phyloP scores from a whole-genome alignment of 2,888 invertebrate genomes.

The Busseola fusca region DNA sequence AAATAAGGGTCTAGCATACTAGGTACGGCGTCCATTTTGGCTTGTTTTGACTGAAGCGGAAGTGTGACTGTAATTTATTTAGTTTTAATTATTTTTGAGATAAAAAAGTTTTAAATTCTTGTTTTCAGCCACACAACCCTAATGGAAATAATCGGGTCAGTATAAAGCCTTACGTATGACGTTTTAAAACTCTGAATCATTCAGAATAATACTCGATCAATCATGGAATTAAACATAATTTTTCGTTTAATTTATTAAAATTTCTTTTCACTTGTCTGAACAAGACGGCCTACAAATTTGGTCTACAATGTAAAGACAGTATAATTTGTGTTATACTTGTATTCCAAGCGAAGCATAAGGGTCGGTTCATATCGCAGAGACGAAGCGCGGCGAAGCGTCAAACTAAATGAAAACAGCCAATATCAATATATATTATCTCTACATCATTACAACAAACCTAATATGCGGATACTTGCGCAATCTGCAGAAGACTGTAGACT shows the following conservation, averaged over 20 bases:
- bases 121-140: background rate
- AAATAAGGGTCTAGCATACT: too few relatives aligned
- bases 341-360: background rate
- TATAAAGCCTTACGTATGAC: background rate
- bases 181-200: background rate
- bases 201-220: too few relatives aligned
- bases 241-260: background rate
- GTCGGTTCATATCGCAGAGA: too few relatives aligned
- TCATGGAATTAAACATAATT: slow-evolving; percentile 10
- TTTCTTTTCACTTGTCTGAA: slow-evolving; percentile 5
- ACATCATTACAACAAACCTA: background rate
- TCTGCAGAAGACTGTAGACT: too few relatives aligned
- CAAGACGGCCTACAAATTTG: background rate
- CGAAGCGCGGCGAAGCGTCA: background rate
- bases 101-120: background rate
- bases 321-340: background rate
- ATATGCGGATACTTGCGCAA: rapidly evolving
- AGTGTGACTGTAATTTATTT: too few relatives aligned
- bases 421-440: too few relatives aligned
- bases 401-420: too few relatives aligned
- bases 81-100: too few relatives aligned
- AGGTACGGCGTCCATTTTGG: too few relatives aligned
- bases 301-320: slow-evolving; percentile 5
- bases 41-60: too few relatives aligned
- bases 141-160: background rate